These are phyloP conservation scores for Polyploca ridens DNA, from an alignment of 2,888 invertebrate genomes.

Conservation along the genomic window DNA sequence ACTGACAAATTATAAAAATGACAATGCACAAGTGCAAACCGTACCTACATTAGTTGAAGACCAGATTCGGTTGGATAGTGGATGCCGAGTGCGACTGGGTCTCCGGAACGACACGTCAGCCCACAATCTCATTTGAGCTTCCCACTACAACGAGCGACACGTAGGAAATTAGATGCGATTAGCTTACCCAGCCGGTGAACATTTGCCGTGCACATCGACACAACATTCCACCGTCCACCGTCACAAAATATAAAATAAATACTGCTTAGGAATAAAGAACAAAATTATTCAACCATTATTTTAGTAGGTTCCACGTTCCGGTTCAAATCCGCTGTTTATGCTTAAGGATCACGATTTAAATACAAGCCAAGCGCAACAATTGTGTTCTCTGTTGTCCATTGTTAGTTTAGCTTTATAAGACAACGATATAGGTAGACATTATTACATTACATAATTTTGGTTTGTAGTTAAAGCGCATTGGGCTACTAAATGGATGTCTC, in stretches of 20 bases:
- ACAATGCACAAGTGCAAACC: conserved; percentile 14
- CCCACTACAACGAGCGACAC: conserved; percentile 67
- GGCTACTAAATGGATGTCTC: conserved; percentile 33
- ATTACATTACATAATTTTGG: no score
- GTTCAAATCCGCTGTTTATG: conserved; percentile 1
- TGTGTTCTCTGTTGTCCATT: background rate
- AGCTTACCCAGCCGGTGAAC: conserved; percentile 59
- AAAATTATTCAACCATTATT: conserved; percentile 1
- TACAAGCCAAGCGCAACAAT: conserved; percentile 3
- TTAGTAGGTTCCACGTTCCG: background rate
- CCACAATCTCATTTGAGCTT: conserved; percentile 74
- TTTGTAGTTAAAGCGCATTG: conserved; percentile 35
- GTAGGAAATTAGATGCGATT: conserved; percentile 76
- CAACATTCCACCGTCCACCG: conserved; percentile 25
- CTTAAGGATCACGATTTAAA: conserved; percentile 8
- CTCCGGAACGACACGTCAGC: conserved; percentile 65
- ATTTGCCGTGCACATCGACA: conserved; percentile 28
- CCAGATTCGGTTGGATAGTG: conserved; percentile 44
- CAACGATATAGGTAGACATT: background rate
- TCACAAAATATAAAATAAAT: conserved; percentile 1
- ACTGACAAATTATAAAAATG: background rate
- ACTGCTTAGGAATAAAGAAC: background rate
- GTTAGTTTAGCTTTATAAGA: background rate
- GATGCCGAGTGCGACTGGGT: conserved; percentile 57
- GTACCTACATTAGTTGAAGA: conserved; percentile 21